Evolutionary conservation across 2,888 invertebrate species (phyloP).

Genomic region (Drosophila planitibia): DNA sequence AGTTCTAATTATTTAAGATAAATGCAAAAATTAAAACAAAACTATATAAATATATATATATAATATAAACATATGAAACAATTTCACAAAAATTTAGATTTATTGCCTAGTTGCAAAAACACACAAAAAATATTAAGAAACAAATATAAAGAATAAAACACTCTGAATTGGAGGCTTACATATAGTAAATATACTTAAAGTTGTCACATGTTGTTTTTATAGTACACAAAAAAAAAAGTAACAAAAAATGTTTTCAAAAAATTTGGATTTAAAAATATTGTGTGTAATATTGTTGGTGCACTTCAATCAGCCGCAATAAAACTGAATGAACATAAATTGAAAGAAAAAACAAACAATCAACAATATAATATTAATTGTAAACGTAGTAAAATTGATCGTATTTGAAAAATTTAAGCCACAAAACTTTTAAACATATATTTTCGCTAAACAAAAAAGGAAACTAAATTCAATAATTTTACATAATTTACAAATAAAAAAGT

Average conservation of each 20-base stretch:
- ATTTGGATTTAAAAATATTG: slow-evolving; percentile 23
- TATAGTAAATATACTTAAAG: slow-evolving; percentile 17
- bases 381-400: slow-evolving; percentile 65
- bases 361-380: background rate
- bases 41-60: slow-evolving; percentile 37
- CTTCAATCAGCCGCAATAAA: slow-evolving; percentile 12
- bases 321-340: slow-evolving; percentile 5
- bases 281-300: slow-evolving; percentile 29
- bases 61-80: slow-evolving; percentile 20
- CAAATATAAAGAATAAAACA: slow-evolving; percentile 24
- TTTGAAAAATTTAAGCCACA: slow-evolving; percentile 42
- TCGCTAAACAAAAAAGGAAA: slow-evolving; percentile 32
- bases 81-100: slow-evolving; percentile 38
- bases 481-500: slow-evolving; percentile 38
- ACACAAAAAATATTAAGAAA: slow-evolving; percentile 22
- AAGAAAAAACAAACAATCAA: background rate
- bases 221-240: slow-evolving; percentile 30
- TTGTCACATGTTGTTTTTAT: slow-evolving; percentile 50
- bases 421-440: slow-evolving; percentile 48
- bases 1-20: slow-evolving; percentile 41
- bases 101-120: slow-evolving; percentile 25
- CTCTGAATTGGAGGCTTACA: slow-evolving; percentile 68
- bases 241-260: slow-evolving; percentile 25
- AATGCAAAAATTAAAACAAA: slow-evolving; percentile 32
- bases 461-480: slow-evolving; percentile 39